Evolutionary conservation across 1,140 invertebrate genomes (phyloP), one percentile per base, ranked within the genome.

Genomic region (Ceratitis capitata): DNA sequence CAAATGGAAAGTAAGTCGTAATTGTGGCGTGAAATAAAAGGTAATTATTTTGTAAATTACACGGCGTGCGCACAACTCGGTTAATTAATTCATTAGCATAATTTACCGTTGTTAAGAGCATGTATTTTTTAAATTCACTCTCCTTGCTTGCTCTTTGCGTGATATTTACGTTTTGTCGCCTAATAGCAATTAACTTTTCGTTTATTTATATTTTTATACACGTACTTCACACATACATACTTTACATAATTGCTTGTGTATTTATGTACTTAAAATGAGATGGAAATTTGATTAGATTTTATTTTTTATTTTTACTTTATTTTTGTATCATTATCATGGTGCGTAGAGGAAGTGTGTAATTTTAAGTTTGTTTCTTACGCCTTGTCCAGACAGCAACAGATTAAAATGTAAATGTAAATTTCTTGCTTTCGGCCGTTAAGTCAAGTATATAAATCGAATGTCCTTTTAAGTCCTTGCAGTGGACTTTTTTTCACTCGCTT

Each of bases 61-160:
- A 78, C 69, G 69, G 69, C 69, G 69, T 78, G 69, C 69, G 69
- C 69, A 78, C 69, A 78, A 26, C 69, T 78, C 69, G 69, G 19
- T 45, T 78, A 78, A 78, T 78, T 78, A 78, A 78, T 78, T 78
- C 69, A 78, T 78, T 78, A 78, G 69, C 69, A 78, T 78, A 78
- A 78, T 78, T 78, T 78, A 45, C 69, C 69, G 69, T 78, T 78
- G 69, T 78, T 78, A 39, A 78, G 45, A 78, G 69, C 39, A 39
- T 78, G 69, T 42, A 12, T 78, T 35, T 78, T 42, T 78, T n/a
- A 6, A 3, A 26, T 45, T 23, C n/a, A 12, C 58, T 47, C 32
- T 45, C 19, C n/a, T 1, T 10, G 3, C n/a, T 45, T 42, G 7
- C n/a, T 47, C 32, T 78, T 78, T n/a, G 4, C 0, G 6, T 78